Evolutionary conservation across 2,113 vertebrate species (phyloP), one percentile per base, ranked within the genome.

Genomic region (Dicrurus megarhynchus): DNA sequence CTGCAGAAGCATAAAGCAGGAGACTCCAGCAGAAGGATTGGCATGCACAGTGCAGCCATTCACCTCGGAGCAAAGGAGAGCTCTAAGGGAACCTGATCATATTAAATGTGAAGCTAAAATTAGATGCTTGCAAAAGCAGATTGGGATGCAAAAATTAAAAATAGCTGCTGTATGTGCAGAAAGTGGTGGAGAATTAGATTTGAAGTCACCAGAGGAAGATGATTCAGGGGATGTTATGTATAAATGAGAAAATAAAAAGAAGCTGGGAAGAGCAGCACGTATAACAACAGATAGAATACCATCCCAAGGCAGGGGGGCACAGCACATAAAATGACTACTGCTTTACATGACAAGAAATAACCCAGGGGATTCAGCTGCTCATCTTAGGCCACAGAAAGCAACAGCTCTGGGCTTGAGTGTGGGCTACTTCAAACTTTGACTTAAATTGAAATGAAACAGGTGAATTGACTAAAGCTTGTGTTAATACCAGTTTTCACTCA

Each of bases 111-210:
- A 83, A 83, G 67, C 75, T 94, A 94, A 93, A 96, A 92, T 95
- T 95, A 95, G 95, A 65, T 57, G 41, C 74, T 93, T 56, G 55
- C 63, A 86, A 90, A 77, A 93, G 63, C 75, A 83, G 71, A 90
- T 80, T 2, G 13, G 46, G 63, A 96, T 63, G 59, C 75, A 96
- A 91, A 94, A 90, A 90, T 86, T 94, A 92, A 93, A 95, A 94
- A 90, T 92, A 97, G 88, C 71, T 92, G 67, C 88, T 90, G 37
- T 83, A 95, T 85, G 63, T 94, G 92, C 67, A 96, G 82, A 94
- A 96, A 80, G 53, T 65, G 35, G 26, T n/a, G 23, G 42, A 73
- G 82, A 95, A 90, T 80, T 94, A 69, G 50, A 85, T 90, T 77
- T 85, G 49, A 95, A 94, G 10, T 73, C 75, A 96, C 37, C 15